These are phyloP conservation scores for Heterocephalus glaber DNA, from an alignment of 2,113 vertebrate genomes.

Conservation along the genomic window DNA sequence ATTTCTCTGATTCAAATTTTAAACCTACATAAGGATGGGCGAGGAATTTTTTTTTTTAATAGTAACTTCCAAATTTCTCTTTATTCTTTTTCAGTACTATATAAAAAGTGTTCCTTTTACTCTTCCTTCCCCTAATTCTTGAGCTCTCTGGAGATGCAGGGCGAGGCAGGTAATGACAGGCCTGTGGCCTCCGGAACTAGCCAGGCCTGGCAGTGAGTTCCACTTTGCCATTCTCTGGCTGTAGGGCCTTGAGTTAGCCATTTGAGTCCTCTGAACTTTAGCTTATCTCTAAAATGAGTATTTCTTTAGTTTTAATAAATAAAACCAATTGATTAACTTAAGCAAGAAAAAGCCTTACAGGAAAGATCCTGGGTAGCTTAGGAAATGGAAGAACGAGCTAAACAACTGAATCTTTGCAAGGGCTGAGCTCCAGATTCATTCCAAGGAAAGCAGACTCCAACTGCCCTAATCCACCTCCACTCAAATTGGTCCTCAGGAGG, in stretches of 20 bases:
- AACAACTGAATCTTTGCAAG: background rate
- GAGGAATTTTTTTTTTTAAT: conserved; percentile 1
- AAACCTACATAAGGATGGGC: background rate
- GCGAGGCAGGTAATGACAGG: background rate
- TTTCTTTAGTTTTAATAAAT: conserved; percentile 8
- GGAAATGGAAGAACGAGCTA: background rate
- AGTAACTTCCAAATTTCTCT: conserved; percentile 49
- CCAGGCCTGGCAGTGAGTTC: background rate
- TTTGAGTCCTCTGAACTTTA: background rate
- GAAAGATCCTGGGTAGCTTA: background rate
- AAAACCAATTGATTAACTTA: background rate
- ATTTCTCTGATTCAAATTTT: conserved; percentile 30
- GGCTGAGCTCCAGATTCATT: background rate
- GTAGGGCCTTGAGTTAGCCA: background rate
- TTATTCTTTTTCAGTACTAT: background rate
- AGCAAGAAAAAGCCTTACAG: background rate
- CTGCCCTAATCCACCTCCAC: background rate
- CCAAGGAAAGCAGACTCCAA: background rate
- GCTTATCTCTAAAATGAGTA: conserved; percentile 4
- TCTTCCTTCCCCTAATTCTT: background rate
- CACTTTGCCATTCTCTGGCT: background rate
- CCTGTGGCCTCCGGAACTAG: background rate
- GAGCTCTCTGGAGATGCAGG: background rate
- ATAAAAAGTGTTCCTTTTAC: background rate
- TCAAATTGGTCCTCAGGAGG: background rate